phyloP scores from a whole-genome alignment of 2,797 vertebrate species.

The Emys orbicularis region DNA sequence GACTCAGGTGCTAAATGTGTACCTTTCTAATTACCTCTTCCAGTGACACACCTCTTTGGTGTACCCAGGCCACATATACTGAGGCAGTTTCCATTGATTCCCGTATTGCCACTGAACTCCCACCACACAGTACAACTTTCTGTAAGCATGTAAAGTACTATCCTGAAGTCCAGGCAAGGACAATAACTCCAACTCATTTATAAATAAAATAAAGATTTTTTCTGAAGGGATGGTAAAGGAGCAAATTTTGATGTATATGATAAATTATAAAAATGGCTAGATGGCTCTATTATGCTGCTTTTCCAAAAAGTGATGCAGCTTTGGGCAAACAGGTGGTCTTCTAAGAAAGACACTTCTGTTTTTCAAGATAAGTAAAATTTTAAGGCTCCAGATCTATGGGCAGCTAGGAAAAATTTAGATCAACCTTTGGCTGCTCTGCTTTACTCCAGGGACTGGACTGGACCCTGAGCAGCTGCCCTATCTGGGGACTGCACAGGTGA shows the following conservation, averaged over 20 bases:
- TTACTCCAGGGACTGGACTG: background rate
- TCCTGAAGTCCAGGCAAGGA: background rate
- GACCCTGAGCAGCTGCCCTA: background rate
- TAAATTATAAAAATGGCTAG: slow-evolving; percentile 49
- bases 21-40: too few relatives aligned
- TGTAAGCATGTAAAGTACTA: too few relatives aligned
- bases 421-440: background rate
- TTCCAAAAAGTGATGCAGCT: slow-evolving; percentile 26
- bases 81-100: background rate
- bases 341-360: background rate
- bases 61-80: background rate
- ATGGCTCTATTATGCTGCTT: slow-evolving; percentile 20
- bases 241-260: slow-evolving; percentile 14
- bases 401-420: background rate
- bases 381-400: slow-evolving; percentile 7
- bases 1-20: too few relatives aligned
- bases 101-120: background rate
- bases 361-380: background rate
- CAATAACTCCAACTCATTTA: background rate
- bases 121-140: too few relatives aligned
- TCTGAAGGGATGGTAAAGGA: background rate
- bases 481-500: background rate
- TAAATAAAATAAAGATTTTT: background rate
- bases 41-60: too few relatives aligned
- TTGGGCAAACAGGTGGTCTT: background rate